Conservation (phyloP, 2,797 vertebrate genomes). For the Anguilla pacifica region DNA sequence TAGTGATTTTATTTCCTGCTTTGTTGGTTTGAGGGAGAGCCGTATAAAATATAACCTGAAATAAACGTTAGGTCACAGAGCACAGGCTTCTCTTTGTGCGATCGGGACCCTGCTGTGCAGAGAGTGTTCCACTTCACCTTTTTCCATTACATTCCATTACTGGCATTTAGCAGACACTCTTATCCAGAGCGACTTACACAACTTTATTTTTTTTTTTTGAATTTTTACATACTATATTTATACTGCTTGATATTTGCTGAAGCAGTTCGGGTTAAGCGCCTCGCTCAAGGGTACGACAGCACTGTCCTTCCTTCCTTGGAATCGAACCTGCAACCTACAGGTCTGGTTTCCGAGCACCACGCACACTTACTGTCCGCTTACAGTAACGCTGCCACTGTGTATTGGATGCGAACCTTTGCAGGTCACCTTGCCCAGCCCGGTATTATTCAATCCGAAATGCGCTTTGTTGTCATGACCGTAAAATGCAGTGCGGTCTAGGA, state of each 20-base stretch:
- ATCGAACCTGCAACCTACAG: background rate
- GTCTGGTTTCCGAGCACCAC: too few species aligned
- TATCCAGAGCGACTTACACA: background rate
- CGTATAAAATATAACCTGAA: background rate
- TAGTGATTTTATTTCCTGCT: background rate
- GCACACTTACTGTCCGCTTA: too few species aligned
- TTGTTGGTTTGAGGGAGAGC: background rate
- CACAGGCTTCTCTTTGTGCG: constrained; percentile 39
- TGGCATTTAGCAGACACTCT: background rate
- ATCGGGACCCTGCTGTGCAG: constrained; percentile 36
- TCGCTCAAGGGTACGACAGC: too few species aligned
- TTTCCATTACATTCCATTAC: background rate
- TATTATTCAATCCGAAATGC: background rate
- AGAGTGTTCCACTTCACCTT: background rate
- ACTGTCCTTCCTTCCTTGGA: too few species aligned
- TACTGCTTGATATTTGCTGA: too few species aligned
- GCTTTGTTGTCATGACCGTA: background rate
- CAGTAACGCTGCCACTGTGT: background rate
- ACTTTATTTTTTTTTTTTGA: too few species aligned
- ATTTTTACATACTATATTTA: too few species aligned
- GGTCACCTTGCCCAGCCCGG: background rate
- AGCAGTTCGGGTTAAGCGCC: too few species aligned
- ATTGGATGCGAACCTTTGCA: background rate
- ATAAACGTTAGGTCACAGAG: background rate
- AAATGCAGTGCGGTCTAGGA: background rate